Conservation (phyloP, 1,140 invertebrate species). For the Sminthurides bifidus region DNA sequence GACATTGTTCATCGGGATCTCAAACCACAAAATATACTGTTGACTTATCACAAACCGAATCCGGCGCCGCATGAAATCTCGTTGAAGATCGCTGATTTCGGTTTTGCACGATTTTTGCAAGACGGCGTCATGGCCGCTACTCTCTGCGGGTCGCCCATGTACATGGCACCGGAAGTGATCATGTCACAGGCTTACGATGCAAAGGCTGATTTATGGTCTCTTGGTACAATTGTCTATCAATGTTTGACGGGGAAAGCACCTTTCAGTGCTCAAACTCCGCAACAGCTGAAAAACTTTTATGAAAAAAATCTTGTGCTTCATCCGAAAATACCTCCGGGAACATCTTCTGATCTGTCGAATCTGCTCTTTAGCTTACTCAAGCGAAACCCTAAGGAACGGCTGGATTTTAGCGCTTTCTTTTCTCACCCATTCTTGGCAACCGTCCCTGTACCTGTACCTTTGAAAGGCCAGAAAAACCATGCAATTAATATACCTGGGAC, state of each 20-base stretch:
- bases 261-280: slow-evolving; percentile 96
- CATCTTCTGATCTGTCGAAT: slow-evolving; percentile 76
- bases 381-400: slow-evolving; percentile 84
- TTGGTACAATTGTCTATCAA: slow-evolving; percentile 98
- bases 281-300: slow-evolving; percentile 92
- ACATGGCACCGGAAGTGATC: slow-evolving; percentile 93
- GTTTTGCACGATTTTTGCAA: slow-evolving; percentile 94
- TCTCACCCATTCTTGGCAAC: slow-evolving; percentile 69
- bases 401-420: slow-evolving; percentile 92
- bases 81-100: slow-evolving; percentile 95
- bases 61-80: slow-evolving; percentile 82
- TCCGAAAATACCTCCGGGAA: slow-evolving; percentile 86
- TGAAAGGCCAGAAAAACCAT: slow-evolving; percentile 15
- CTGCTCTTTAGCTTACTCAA: slow-evolving; percentile 74
- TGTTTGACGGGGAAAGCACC: slow-evolving; percentile 97
- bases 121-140: slow-evolving; percentile 99
- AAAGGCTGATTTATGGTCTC: slow-evolving; percentile 97
- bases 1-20: slow-evolving; percentile 97
- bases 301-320: slow-evolving; percentile 90
- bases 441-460: slow-evolving; percentile 32
- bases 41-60: slow-evolving; percentile 65
- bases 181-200: slow-evolving; percentile 98
- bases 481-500: too few relatives aligned
- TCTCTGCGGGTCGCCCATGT: slow-evolving; percentile 96
- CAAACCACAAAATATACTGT: slow-evolving; percentile 93